A percentile compares a stretch with the other conserved stretches of the same genome.
Evolutionary conservation across 2,113 vertebrate genomes (phyloP).

Genomic region (Ahaetulla prasina): DNA sequence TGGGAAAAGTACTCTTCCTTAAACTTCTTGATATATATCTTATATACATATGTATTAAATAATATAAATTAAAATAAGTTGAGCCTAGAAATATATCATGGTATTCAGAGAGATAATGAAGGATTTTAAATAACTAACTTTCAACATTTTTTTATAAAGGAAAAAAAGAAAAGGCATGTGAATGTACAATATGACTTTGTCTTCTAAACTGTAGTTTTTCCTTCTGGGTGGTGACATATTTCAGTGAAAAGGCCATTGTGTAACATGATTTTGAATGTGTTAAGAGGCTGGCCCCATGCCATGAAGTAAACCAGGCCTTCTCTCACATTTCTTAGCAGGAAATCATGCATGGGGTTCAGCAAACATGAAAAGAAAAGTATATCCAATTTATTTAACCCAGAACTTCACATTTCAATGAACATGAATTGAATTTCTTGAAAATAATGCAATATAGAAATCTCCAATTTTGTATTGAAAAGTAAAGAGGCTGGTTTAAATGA

Average conservation of each 20-base stretch:
- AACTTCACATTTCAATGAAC: conserved; percentile 16
- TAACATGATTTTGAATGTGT: neutral
- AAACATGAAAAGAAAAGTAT: conserved; percentile 22
- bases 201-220: conserved; percentile 9
- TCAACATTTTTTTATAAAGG: neutral
- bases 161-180: neutral
- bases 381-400: neutral
- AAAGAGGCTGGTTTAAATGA: conserved; percentile 13
- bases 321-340: conserved; percentile 22
- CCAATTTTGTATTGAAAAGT: conserved; percentile 17
- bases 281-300: neutral
- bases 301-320: neutral
- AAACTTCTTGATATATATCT: neutral
- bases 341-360: neutral
- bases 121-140: neutral
- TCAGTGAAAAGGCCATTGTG: conserved; percentile 3
- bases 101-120: neutral
- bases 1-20: neutral
- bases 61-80: neutral
- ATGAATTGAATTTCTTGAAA: neutral
- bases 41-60: neutral
- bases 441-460: neutral
- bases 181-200: neutral
- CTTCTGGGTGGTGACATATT: neutral
- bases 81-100: neutral